A percentile compares a stretch with the other conserved stretches of the same genome.
These are phyloP conservation scores for Dufourea novaeangliae DNA, from an alignment of 1,140 invertebrate genomes.

Conservation along the genomic window DNA sequence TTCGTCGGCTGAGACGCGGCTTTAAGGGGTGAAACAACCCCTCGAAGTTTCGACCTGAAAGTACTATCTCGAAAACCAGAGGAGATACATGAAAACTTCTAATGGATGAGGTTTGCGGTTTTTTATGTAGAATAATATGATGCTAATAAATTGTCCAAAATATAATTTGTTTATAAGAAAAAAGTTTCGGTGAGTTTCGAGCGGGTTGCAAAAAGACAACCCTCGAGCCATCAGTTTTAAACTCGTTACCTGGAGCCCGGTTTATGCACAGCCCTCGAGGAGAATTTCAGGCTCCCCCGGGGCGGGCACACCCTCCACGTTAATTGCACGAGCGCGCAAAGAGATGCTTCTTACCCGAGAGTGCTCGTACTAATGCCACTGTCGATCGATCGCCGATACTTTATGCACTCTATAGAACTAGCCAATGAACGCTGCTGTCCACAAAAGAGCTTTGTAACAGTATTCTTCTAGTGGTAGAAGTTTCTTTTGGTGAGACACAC, in stretches of 20 bases:
- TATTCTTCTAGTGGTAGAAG: background rate
- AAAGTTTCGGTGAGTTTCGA: slow-evolving; percentile 21
- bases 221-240: slow-evolving; percentile 38
- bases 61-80: no score
- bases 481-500: no score
- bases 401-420: no score
- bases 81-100: no score
- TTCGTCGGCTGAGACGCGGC: no score
- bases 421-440: background rate
- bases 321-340: slow-evolving; percentile 30
- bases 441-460: background rate
- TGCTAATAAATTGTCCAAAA: no score
- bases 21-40: no score
- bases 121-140: no score
- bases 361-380: slow-evolving; percentile 1
- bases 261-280: slow-evolving; percentile 28
- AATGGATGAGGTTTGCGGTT: no score
- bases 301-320: slow-evolving; percentile 8
- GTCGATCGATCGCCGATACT: background rate
- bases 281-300: slow-evolving; percentile 41
- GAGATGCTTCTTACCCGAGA: slow-evolving; percentile 26
- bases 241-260: slow-evolving; percentile 29
- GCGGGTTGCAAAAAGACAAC: background rate
- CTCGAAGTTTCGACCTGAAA: no score
- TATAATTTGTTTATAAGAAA: no score